Percentiles rank a stretch among this genome's conserved stretches.
These are phyloP conservation scores for Leptatherina wallacei DNA, from an alignment of 2,797 vertebrate genomes.

Conservation along the genomic window DNA sequence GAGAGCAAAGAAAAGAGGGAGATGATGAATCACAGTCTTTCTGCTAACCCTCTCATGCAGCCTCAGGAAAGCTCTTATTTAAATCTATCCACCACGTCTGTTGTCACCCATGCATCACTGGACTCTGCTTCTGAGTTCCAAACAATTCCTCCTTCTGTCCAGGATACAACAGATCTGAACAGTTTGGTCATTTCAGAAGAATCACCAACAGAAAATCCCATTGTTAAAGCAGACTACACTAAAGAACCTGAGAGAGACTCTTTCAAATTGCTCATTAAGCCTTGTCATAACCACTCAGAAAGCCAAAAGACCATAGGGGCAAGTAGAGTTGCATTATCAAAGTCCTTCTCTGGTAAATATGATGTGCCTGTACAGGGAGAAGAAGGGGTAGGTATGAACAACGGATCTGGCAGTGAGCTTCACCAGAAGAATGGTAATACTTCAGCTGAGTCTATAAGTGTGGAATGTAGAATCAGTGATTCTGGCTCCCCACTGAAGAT, in stretches of 20 bases:
- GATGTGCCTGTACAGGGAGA: conserved; percentile 49
- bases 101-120: conserved; percentile 16
- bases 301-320: conserved; percentile 61
- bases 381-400: conserved; percentile 32
- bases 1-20: conserved; percentile 68
- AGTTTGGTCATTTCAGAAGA: conserved; percentile 32
- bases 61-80: conserved; percentile 26
- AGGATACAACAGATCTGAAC: conserved; percentile 26
- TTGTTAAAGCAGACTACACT: conserved; percentile 31
- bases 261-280: conserved; percentile 78
- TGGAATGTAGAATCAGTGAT: conserved; percentile 56
- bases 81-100: conserved; percentile 12
- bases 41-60: conserved; percentile 56
- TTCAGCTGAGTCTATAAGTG: conserved; percentile 46
- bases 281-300: conserved; percentile 63
- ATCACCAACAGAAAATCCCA: conserved; percentile 20
- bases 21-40: conserved; percentile 75
- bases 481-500: conserved; percentile 55
- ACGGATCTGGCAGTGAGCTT: conserved; percentile 64
- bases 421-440: conserved; percentile 79
- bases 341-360: conserved; percentile 60
- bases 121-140: conserved; percentile 20
- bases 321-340: conserved; percentile 62
- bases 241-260: conserved; percentile 76
- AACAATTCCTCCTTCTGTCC: conserved; percentile 5